A percentile compares a stretch with the other conserved stretches of the same genome.
Conservation (phyloP, 2,113 vertebrate species). For the Mola mola region DNA sequence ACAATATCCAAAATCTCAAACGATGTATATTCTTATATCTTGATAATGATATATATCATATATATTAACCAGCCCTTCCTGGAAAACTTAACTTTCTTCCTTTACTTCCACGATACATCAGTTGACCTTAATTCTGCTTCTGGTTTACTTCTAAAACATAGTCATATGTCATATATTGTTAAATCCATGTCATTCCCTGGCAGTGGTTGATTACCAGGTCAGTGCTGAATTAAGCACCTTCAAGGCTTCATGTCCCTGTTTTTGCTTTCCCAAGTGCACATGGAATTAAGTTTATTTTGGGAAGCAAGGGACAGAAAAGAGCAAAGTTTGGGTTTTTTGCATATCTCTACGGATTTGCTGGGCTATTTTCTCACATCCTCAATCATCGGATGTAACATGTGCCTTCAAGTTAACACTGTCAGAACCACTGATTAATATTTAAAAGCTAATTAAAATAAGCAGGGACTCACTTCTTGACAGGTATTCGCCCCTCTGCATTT, state of each 20-base stretch:
- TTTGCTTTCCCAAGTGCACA: constrained; percentile 75
- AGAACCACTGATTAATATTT: constrained; percentile 5
- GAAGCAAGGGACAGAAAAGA: constrained; percentile 66
- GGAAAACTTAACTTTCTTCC: neutral
- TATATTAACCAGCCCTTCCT: neutral
- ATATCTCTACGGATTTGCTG: constrained; percentile 51
- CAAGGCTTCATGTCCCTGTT: constrained; percentile 73
- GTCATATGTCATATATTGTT: constrained; percentile 35
- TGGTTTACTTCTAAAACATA: constrained; percentile 33
- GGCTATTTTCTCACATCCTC: constrained; percentile 55
- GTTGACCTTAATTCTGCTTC: constrained; percentile 44
- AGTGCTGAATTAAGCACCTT: constrained; percentile 76
- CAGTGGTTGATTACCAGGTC: constrained; percentile 72
- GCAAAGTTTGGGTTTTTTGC: constrained; percentile 66
- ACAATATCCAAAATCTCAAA: no score
- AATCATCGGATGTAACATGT: constrained; percentile 5
- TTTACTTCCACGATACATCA: neutral
- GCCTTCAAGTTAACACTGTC: constrained; percentile 2
- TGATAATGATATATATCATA: no score
- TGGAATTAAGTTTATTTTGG: constrained; percentile 72
- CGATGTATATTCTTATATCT: no score
- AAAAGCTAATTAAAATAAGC: neutral
- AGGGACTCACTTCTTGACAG: constrained; percentile 93
- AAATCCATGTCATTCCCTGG: constrained; percentile 52
- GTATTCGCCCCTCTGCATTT: constrained; percentile 92